phyloP scores from a whole-genome alignment of 1,140 invertebrate species.

The Steinernema feltiae region DNA sequence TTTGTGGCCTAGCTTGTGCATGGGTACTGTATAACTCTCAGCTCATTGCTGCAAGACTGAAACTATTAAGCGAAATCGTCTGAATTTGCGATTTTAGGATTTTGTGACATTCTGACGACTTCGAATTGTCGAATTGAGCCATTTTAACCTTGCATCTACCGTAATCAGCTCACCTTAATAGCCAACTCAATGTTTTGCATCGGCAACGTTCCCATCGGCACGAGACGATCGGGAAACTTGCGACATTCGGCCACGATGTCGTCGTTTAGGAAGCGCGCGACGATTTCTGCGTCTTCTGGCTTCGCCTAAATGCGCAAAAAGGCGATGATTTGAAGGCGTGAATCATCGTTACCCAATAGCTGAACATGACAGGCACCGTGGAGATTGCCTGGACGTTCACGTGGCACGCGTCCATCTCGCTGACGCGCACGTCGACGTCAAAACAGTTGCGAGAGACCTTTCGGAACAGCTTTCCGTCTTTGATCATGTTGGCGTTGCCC shows the following conservation, averaged over 20 bases:
- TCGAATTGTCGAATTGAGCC: too few species aligned
- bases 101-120: too few species aligned
- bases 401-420: slow-evolving; percentile 62
- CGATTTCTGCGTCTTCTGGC: slow-evolving; percentile 62
- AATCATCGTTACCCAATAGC: slow-evolving; percentile 65
- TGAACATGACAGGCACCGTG: slow-evolving; percentile 69
- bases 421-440: slow-evolving; percentile 59
- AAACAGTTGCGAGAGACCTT: slow-evolving; percentile 65
- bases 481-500: slow-evolving; percentile 62
- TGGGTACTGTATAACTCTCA: neutral
- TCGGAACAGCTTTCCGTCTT: slow-evolving; percentile 64
- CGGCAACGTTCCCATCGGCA: slow-evolving; percentile 65
- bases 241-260: slow-evolving; percentile 61
- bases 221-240: slow-evolving; percentile 61
- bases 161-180: slow-evolving; percentile 52
- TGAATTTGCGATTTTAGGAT: too few species aligned
- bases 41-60: too few species aligned
- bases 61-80: too few species aligned
- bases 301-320: slow-evolving; percentile 61
- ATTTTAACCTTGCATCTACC: neutral
- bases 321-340: neutral
- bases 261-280: slow-evolving; percentile 64
- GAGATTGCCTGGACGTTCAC: slow-evolving; percentile 65
- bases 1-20: too few species aligned
- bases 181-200: slow-evolving; percentile 64